Evolutionary conservation across 2,888 invertebrate genomes (phyloP).

Genomic region (Cyaniris semiargus): DNA sequence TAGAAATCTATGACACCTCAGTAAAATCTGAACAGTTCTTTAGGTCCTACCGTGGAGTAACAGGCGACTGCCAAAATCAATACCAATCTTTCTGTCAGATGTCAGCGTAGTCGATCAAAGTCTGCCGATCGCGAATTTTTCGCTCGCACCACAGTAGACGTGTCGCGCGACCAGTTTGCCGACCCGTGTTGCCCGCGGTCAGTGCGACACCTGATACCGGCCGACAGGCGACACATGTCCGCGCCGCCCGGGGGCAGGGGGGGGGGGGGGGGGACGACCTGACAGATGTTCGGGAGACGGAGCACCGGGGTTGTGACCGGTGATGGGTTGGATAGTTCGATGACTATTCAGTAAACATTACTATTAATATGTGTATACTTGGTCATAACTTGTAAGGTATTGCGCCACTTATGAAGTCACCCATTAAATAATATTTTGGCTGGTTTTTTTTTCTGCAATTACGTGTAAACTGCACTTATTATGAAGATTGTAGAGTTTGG

Average conservation of each 20-base stretch:
- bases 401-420: not conserved
- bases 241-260: not conserved
- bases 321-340: not conserved
- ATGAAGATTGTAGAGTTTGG: too few species aligned
- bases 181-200: slow-evolving; percentile 73
- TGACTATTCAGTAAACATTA: not conserved
- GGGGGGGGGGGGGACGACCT: too few species aligned
- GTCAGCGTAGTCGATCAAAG: not conserved
- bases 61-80: too few species aligned
- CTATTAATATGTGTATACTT: not conserved
- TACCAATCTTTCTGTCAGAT: too few species aligned
- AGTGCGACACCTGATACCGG: slow-evolving; percentile 74
- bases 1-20: not conserved
- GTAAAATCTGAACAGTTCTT: too few species aligned
- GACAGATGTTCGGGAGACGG: slow-evolving; percentile 7
- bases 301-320: not conserved
- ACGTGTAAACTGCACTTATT: too few species aligned
- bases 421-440: too few species aligned
- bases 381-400: not conserved
- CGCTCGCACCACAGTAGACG: not conserved
- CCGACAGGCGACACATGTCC: slow-evolving; percentile 51
- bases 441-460: too few species aligned
- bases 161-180: slow-evolving; percentile 51
- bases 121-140: not conserved
- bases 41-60: too few species aligned